phyloP scores from a whole-genome alignment of 2,888 invertebrate species.

The Hoplodrina ambigua region DNA sequence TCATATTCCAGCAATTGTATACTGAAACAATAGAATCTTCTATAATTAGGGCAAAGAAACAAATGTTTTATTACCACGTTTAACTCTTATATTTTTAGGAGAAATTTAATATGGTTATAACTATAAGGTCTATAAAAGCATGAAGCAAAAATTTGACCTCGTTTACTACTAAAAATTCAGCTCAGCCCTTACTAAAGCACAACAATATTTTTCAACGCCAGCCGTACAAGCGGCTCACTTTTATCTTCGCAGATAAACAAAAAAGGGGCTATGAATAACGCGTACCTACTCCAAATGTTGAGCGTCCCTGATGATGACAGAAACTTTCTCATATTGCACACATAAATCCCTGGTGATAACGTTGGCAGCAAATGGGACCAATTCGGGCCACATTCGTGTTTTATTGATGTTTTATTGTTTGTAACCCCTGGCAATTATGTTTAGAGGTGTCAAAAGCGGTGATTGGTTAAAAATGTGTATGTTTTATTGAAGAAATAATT shows the following conservation, averaged over 20 bases:
- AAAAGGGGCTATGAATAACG: conserved; percentile 53
- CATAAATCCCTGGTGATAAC: conserved; percentile 60
- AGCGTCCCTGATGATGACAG: conserved; percentile 50
- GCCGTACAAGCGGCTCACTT: conserved; percentile 22
- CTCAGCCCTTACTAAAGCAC: conserved; percentile 10
- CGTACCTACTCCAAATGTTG: conserved; percentile 42
- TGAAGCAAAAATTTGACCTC: background rate
- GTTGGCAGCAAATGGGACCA: conserved; percentile 32
- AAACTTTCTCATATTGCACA: conserved; percentile 58
- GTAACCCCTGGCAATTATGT: conserved; percentile 15
- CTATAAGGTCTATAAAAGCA: background rate
- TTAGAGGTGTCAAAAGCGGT: conserved; percentile 1
- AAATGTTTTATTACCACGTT: no score
- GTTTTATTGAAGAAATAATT: background rate
- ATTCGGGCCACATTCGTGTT: conserved; percentile 32
- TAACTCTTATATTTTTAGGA: no score
- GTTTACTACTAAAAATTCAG: conserved; percentile 35
- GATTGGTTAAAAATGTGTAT: conserved; percentile 10
- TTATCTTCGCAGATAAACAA: conserved; percentile 54
- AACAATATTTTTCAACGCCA: conserved; percentile 40
- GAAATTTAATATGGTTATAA: no score
- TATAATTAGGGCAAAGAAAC: no score
- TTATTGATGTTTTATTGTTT: conserved; percentile 39
- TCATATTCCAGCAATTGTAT: background rate
- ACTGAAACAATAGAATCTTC: background rate